Evolutionary conservation across 2,797 vertebrate genomes (phyloP), one percentile per base, ranked within the genome.

Genomic region (Sciaenops ocellatus): DNA sequence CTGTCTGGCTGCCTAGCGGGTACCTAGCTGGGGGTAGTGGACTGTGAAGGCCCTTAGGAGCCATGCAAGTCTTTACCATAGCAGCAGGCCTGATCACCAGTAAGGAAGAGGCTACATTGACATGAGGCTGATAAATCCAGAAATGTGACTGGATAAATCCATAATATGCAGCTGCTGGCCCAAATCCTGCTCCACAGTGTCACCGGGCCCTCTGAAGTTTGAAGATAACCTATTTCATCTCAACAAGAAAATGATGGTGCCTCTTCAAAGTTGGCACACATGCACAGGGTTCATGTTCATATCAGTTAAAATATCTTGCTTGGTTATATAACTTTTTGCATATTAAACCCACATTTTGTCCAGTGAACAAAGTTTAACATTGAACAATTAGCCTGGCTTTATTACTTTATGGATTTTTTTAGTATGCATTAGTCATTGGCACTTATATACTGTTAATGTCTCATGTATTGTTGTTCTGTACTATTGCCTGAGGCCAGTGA

Each of bases 1-100:
- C 56, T 83, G 87, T 79, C 85, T 87, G 81, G 56, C 80, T 89
- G 85, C 73, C 82, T 83, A 75, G 73, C n/a, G 55, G 85, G 83
- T 84, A 89, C 86, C 85, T 86, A 85, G 85, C 90, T 75, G 73
- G 63, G 77, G 78, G 82, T 80, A 75, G 83, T 79, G 85, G 84
- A 85, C 87, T 86, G 85, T 92, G 88, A 88, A 89, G 80, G 84
- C 80, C 87, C 88, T 15, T 60, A 89, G 82, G 85, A 90, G 78
- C 84, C 85, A 76, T 61, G 86, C 51, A 3, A 73, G 80, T 87
- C 81, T 87, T 89, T 85, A 85, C 83, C 59, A 69, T 86, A 85
- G 74, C 83, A 87, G 77, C 85, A 73, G 69, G 68, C 68, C 69
- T 62, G 84, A 80, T 89, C 82, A 79, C 60, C 81, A 76, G 85